A percentile compares a stretch with the other conserved stretches of the same genome.
phyloP scores from a whole-genome alignment of 2,797 vertebrate genomes.

The Sitta carolinensis region DNA sequence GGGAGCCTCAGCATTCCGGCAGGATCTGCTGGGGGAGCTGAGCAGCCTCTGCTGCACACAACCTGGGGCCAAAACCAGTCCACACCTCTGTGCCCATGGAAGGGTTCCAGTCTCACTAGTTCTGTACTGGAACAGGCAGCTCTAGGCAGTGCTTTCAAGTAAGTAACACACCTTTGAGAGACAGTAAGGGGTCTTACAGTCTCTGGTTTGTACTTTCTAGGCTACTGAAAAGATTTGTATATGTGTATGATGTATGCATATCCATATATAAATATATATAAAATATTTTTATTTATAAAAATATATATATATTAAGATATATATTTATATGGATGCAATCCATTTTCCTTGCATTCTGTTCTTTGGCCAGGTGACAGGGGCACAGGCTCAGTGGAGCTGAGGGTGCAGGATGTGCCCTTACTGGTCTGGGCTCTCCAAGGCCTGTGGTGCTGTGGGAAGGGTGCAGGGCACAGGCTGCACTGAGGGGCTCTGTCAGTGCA shows the following conservation, averaged over 20 bases:
- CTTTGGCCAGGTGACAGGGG: background rate
- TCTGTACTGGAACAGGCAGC: too few species aligned
- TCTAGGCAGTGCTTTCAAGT: background rate
- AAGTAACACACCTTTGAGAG: background rate
- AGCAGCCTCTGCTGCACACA: background rate
- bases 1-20: background rate
- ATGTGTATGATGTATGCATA: background rate
- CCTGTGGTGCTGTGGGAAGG: too few species aligned
- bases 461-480: background rate
- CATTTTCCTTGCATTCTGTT: background rate
- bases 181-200: rapidly evolving
- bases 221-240: background rate
- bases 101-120: rapidly evolving
- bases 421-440: background rate
- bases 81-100: rapidly evolving
- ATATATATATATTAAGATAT: too few species aligned
- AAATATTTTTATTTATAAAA: too few species aligned
- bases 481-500: background rate
- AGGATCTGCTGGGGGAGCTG: background rate
- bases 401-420: background rate
- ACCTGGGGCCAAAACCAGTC: rapidly evolving
- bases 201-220: background rate
- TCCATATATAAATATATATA: background rate
- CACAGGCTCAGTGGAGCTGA: background rate
- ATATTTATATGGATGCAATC: too few species aligned